Conservation (phyloP, 1,140 invertebrate genomes). For the Lepidurus apus region DNA sequence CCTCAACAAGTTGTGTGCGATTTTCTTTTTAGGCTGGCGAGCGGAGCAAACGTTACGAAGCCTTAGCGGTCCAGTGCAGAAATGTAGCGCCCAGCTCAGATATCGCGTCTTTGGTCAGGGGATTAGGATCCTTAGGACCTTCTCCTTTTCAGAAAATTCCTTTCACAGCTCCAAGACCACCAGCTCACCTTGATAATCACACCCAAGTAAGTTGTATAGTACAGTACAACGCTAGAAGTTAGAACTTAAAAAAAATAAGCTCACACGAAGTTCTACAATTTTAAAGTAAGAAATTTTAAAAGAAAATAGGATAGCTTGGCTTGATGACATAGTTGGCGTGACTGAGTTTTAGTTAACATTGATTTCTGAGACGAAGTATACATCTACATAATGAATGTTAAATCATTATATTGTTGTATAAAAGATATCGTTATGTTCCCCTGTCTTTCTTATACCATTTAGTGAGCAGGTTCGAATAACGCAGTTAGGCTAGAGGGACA, state of each 20-base stretch:
- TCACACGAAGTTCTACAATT: neutral
- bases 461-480: too few species aligned
- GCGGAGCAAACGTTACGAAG: slow-evolving; percentile 65
- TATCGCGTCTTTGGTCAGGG: slow-evolving; percentile 63
- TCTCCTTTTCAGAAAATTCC: slow-evolving; percentile 53
- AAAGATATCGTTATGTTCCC: too few species aligned
- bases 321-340: too few species aligned
- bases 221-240: slow-evolving; percentile 4
- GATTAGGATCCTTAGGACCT: slow-evolving; percentile 52
- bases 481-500: too few species aligned
- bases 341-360: too few species aligned
- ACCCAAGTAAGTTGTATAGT: neutral
- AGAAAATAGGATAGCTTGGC: too few species aligned
- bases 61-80: slow-evolving; percentile 61
- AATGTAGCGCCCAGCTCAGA: slow-evolving; percentile 63
- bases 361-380: too few species aligned
- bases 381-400: too few species aligned
- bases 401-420: too few species aligned
- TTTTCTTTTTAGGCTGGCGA: slow-evolving; percentile 59
- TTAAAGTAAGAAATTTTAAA: too few species aligned
- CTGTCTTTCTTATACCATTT: too few species aligned
- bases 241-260: neutral
- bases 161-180: slow-evolving; percentile 61
- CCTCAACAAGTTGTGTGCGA: neutral
- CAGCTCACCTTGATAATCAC: slow-evolving; percentile 42